A percentile compares a stretch with the other conserved stretches of the same genome.
Evolutionary conservation across 2,888 invertebrate genomes (phyloP).

Genomic region (Drosophila melanosoma): DNA sequence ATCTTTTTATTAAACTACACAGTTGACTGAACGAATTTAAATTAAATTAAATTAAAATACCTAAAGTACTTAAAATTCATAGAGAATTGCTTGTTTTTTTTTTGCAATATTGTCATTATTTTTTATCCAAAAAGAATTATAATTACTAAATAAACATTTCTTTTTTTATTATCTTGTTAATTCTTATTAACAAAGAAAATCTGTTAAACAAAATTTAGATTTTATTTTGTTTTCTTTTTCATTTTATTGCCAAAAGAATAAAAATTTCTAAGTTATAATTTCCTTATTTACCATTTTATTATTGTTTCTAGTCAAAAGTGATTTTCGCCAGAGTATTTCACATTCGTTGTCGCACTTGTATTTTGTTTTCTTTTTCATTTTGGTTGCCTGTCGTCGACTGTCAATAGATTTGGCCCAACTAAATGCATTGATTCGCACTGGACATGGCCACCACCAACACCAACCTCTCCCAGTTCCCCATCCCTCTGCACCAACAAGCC

Average conservation of each 20-base stretch:
- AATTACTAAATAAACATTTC: not conserved
- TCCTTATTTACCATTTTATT: too few relatives aligned
- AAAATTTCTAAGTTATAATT: too few relatives aligned
- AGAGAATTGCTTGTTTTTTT: not conserved
- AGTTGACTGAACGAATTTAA: too few relatives aligned
- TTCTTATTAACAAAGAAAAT: not conserved
- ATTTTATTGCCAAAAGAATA: too few relatives aligned
- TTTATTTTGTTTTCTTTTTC: conserved; percentile 1
- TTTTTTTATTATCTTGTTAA: not conserved
- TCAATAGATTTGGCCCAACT: conserved; percentile 73
- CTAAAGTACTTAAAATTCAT: not conserved
- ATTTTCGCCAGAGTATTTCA: not conserved
- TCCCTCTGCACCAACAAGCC: not conserved
- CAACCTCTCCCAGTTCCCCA: not conserved
- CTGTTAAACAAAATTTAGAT: not conserved
- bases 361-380: conserved; percentile 9
- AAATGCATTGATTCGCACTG: conserved; percentile 75
- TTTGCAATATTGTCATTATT: not conserved
- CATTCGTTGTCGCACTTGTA: not conserved
- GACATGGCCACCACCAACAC: conserved; percentile 15
- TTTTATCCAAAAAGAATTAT: not conserved
- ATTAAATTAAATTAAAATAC: too few relatives aligned
- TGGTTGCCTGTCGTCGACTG: conserved; percentile 37
- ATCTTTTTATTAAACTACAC: not conserved
- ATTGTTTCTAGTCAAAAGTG: too few relatives aligned